Conservation (phyloP, 1,140 invertebrate species). For the Drosophila lini region DNA sequence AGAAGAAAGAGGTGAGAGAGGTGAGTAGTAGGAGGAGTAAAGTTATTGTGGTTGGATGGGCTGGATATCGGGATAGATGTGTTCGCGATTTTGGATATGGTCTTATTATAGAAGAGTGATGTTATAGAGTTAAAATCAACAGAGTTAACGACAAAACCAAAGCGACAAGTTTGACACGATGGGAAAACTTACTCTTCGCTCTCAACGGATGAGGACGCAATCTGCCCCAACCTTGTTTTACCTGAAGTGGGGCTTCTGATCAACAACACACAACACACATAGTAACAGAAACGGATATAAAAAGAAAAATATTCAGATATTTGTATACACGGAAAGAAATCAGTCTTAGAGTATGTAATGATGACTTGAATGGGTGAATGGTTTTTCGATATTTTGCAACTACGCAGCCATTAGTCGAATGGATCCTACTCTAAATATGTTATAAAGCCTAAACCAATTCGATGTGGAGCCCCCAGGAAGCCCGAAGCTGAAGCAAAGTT, state of each 20-base stretch:
- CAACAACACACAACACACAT: conserved; percentile 53
- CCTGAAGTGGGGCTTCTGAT: conserved; percentile 82
- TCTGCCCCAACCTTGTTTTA: conserved; percentile 82
- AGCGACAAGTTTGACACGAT: conserved; percentile 56
- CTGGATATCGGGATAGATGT: conserved; percentile 30
- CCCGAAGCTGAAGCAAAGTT: conserved; percentile 53
- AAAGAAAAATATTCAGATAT: conserved; percentile 73
- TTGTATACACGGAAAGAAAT: conserved; percentile 48
- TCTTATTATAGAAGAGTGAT: conserved; percentile 40
- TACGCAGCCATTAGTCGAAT: conserved; percentile 28
- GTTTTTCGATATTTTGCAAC: conserved; percentile 26
- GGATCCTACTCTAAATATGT: conserved; percentile 39
- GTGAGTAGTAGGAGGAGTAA: conserved; percentile 19
- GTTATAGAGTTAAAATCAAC: conserved; percentile 72
- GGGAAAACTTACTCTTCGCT: conserved; percentile 82
- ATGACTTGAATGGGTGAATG: conserved; percentile 11
- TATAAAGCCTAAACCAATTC: conserved; percentile 74
- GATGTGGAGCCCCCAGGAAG: conserved; percentile 31
- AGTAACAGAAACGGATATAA: conserved; percentile 59
- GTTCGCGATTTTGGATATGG: conserved; percentile 25
- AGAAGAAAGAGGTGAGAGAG: conserved; percentile 41
- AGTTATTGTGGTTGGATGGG: conserved; percentile 14
- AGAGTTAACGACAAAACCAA: conserved; percentile 75
- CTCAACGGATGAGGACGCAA: conserved; percentile 79
- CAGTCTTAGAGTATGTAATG: conserved; percentile 6